These are phyloP conservation scores for Plusia festucae DNA, from an alignment of 2,888 invertebrate genomes.

Conservation along the genomic window DNA sequence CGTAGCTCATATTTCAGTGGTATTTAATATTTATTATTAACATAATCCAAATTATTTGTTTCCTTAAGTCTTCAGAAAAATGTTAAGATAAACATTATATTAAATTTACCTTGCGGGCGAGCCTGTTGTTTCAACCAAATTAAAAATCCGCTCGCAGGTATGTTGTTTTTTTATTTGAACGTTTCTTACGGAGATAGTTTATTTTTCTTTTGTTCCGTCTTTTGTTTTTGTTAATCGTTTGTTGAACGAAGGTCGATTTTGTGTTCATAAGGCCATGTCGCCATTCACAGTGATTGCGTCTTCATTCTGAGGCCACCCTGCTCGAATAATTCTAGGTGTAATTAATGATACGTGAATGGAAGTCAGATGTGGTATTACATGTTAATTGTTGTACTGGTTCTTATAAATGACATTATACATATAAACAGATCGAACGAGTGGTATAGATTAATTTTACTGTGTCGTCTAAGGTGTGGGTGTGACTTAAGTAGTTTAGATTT, in stretches of 20 bases:
- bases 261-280: constrained; percentile 63
- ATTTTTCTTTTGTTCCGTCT: constrained; percentile 33
- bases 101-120: constrained; percentile 48
- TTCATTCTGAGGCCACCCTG: constrained; percentile 77
- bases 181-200: constrained; percentile 23
- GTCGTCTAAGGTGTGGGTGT: background rate
- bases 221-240: constrained; percentile 37
- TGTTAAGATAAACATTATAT: constrained; percentile 33
- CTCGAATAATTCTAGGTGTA: constrained; percentile 66
- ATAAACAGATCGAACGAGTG: no score
- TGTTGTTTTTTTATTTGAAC: constrained; percentile 31
- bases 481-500: no score
- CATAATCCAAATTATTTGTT: constrained; percentile 47
- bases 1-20: constrained; percentile 14
- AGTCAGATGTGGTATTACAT: constrained; percentile 65
- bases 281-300: constrained; percentile 80
- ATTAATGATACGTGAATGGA: constrained; percentile 35
- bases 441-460: no score
- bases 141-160: constrained; percentile 48
- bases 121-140: constrained; percentile 56
- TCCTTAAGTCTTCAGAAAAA: constrained; percentile 44
- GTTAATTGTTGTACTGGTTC: background rate
- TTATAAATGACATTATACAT: background rate
- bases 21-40: constrained; percentile 35
- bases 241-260: constrained; percentile 56